These are phyloP conservation scores for Cheilosia grossa DNA, from an alignment of 2,888 invertebrate species.

Conservation along the genomic window DNA sequence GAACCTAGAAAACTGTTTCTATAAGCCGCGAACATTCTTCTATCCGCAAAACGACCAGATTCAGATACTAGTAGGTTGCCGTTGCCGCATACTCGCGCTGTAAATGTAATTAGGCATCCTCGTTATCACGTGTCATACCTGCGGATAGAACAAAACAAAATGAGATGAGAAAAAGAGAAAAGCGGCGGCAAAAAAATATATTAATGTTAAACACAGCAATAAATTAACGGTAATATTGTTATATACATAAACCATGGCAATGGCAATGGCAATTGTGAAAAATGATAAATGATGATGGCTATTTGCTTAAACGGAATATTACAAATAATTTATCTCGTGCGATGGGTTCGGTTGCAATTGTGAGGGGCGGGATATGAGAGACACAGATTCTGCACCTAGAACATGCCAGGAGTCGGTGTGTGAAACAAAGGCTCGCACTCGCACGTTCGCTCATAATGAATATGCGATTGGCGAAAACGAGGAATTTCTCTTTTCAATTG, in stretches of 20 bases:
- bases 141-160: constrained; percentile 10
- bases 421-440: not conserved
- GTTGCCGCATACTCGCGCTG: not conserved
- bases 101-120: constrained; percentile 56
- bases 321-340: constrained; percentile 56
- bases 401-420: not conserved
- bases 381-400: not conserved
- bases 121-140: constrained; percentile 63
- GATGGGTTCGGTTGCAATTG: constrained; percentile 15
- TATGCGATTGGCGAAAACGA: not conserved
- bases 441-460: constrained; percentile 16
- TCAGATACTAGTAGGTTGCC: not conserved
- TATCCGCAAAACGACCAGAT: not conserved
- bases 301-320: constrained; percentile 58
- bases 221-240: constrained; percentile 55
- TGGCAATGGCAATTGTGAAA: constrained; percentile 18
- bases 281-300: constrained; percentile 69
- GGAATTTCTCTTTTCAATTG: constrained; percentile 44
- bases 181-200: not conserved
- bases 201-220: constrained; percentile 46
- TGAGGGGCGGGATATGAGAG: not conserved
- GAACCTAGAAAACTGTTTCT: constrained; percentile 29
- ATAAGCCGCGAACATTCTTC: not conserved
- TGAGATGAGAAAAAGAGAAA: not conserved
- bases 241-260: constrained; percentile 35